phyloP scores from a whole-genome alignment of 1,140 invertebrate genomes.

The Druon quercuslanigerum region DNA sequence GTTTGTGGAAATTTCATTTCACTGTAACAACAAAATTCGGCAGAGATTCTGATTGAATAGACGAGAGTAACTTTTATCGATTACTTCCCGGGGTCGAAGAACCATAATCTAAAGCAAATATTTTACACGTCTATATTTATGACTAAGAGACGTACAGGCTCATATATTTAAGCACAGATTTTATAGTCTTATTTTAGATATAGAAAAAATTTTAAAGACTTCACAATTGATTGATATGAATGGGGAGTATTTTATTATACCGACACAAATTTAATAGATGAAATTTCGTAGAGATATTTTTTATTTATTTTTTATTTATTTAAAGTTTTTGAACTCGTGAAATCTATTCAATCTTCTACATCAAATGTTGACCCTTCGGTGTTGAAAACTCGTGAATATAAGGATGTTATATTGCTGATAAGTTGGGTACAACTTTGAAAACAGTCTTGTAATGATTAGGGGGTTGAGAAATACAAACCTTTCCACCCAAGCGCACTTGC shows the following conservation, averaged over 20 bases:
- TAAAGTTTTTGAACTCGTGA: no score
- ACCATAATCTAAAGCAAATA: conserved; percentile 17
- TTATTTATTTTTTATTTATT: no score
- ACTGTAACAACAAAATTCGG: neutral
- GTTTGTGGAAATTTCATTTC: neutral
- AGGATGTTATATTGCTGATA: conserved; percentile 40
- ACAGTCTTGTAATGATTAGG: conserved; percentile 39
- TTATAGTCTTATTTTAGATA: no score
- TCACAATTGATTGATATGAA: no score
- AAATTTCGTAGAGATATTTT: no score
- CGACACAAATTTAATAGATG: no score
- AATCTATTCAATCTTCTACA: no score
- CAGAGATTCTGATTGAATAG: neutral
- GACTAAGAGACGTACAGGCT: no score
- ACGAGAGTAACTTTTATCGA: neutral
- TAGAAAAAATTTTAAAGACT: no score
- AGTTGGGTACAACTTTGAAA: neutral
- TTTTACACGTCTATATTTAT: neutral
- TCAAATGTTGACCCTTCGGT: no score
- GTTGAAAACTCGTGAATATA: conserved; percentile 13
- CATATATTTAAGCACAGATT: no score
- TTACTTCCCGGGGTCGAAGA: conserved; percentile 14
- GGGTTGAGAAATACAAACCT: conserved; percentile 34
- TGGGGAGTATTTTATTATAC: no score
- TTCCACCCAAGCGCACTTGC: conserved; percentile 32